Evolutionary conservation across 2,113 vertebrate species (phyloP).

Genomic region (Acrocephalus kingi): DNA sequence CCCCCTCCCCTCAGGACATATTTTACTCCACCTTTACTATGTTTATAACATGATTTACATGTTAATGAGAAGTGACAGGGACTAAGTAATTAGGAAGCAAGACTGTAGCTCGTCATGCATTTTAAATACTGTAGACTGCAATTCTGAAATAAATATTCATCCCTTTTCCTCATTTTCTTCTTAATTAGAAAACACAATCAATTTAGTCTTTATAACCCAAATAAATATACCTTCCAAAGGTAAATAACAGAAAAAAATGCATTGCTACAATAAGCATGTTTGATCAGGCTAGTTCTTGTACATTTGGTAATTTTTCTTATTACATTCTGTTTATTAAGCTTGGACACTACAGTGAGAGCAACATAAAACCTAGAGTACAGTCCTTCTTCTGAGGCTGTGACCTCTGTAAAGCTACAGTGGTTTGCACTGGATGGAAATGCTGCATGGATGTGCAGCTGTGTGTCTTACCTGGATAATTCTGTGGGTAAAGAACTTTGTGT

Average conservation of each 20-base stretch:
- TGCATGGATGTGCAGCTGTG: neutral
- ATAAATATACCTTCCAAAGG: conserved; percentile 54
- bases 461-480: neutral
- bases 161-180: conserved; percentile 56
- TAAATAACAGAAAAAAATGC: conserved; percentile 57
- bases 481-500: neutral
- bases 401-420: neutral
- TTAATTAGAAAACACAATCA: conserved; percentile 67
- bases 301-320: neutral
- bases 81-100: conserved; percentile 73
- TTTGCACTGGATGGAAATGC: neutral
- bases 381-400: neutral
- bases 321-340: neutral
- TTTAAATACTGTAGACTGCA: conserved; percentile 64
- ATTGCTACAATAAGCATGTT: neutral
- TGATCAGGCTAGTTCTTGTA: neutral
- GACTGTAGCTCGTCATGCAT: conserved; percentile 46
- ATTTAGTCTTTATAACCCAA: conserved; percentile 63
- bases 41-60: conserved; percentile 71
- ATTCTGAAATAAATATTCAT: conserved; percentile 64
- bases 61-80: conserved; percentile 73
- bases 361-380: neutral
- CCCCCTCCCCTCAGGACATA: conserved; percentile 48
- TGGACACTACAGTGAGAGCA: neutral
- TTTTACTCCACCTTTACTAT: conserved; percentile 69